phyloP scores from a whole-genome alignment of 2,113 vertebrate species.

The Rhinichthys klamathensis region DNA sequence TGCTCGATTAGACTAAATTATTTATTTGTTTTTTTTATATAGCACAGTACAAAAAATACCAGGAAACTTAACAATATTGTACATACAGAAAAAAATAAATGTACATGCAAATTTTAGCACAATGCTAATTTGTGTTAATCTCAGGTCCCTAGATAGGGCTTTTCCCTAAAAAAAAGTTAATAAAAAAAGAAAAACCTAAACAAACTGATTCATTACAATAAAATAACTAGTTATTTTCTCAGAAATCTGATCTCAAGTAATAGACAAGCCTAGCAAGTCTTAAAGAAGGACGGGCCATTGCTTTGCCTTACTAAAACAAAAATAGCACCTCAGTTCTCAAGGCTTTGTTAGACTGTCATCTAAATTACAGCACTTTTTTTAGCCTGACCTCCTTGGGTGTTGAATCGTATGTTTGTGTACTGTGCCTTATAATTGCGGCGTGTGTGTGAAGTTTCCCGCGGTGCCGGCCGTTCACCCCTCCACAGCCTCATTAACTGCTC shows the following conservation, averaged over 20 bases:
- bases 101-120: neutral
- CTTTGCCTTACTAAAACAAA: neutral
- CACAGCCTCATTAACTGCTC: slow-evolving; percentile 61
- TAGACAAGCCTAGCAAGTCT: neutral
- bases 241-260: slow-evolving; percentile 5
- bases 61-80: too few relatives aligned
- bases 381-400: slow-evolving; percentile 38
- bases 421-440: slow-evolving; percentile 38
- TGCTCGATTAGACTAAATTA: too few relatives aligned
- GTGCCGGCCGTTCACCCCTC: slow-evolving; percentile 38
- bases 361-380: slow-evolving; percentile 23
- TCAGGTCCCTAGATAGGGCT: neutral
- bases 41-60: neutral
- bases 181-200: neutral
- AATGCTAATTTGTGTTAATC: neutral
- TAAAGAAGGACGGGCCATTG: neutral
- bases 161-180: neutral
- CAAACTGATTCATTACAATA: neutral
- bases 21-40: neutral
- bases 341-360: slow-evolving; percentile 18
- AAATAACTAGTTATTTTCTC: neutral
- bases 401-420: slow-evolving; percentile 42
- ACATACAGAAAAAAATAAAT: neutral
- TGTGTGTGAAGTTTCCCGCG: slow-evolving; percentile 37
- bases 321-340: slow-evolving; percentile 10